Conservation (phyloP, 2,113 vertebrate genomes). For the Copsychus sechellarum region DNA sequence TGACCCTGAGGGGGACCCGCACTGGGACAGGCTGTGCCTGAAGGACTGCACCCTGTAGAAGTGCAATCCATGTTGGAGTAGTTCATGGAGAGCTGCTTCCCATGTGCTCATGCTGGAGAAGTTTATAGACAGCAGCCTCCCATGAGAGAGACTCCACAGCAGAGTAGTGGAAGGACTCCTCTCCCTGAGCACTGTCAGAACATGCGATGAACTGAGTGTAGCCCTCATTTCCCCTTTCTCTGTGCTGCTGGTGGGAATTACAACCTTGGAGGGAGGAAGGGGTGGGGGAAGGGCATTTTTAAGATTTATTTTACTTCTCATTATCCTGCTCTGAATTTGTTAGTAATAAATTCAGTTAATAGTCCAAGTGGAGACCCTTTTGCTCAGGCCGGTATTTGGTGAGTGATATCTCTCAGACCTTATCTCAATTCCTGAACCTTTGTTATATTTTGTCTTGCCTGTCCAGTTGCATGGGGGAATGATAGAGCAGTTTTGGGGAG, state of each 20-base stretch:
- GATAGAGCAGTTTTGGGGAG: background rate
- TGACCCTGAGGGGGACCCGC: background rate
- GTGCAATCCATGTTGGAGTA: background rate
- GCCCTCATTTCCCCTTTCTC: background rate
- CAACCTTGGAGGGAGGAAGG: background rate
- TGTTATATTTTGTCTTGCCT: background rate
- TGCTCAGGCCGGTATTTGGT: background rate
- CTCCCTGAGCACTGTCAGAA: fast-evolving
- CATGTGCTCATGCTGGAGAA: no score
- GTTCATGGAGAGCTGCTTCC: background rate
- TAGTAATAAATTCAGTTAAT: background rate
- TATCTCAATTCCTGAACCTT: background rate
- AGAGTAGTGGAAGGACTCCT: background rate
- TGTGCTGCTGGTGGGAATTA: background rate
- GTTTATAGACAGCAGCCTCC: background rate
- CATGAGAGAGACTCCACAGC: background rate
- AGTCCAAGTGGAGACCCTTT: background rate
- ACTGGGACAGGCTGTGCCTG: background rate
- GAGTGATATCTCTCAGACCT: background rate
- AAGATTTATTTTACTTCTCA: background rate
- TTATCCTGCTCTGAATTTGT: background rate
- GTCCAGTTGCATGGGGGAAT: no score
- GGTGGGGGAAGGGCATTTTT: fast-evolving
- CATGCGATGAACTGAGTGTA: background rate
- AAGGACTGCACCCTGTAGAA: background rate